Percentiles rank a stretch among this genome's conserved stretches.
These are phyloP conservation scores for Campoletis sonorensis DNA, from an alignment of 1,140 invertebrate species.

Conservation along the genomic window DNA sequence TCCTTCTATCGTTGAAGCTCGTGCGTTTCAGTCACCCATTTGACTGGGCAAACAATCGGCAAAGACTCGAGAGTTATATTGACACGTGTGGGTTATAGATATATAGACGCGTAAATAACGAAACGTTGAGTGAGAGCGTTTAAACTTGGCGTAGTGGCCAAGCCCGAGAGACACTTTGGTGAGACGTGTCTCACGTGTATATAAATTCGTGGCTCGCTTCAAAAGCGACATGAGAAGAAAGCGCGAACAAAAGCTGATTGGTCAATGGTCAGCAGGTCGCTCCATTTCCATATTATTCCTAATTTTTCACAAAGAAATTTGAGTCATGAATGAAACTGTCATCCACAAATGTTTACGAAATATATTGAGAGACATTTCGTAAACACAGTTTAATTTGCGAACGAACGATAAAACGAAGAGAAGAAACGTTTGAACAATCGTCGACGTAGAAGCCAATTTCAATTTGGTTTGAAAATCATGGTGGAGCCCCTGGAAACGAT, in stretches of 20 bases:
- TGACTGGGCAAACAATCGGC: conserved; percentile 61
- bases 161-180: conserved; percentile 57
- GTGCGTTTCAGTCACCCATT: conserved; percentile 52
- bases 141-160: neutral
- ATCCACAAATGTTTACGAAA: neutral
- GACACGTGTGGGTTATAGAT: conserved; percentile 58
- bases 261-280: conserved; percentile 41
- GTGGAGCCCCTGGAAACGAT: too few species aligned
- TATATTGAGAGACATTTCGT: too few species aligned
- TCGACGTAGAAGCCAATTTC: too few species aligned
- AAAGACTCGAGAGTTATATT: conserved; percentile 57
- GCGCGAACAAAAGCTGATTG: conserved; percentile 59
- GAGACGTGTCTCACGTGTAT: conserved; percentile 62
- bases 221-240: conserved; percentile 37
- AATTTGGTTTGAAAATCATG: too few species aligned
- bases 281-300: conserved; percentile 62
- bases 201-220: conserved; percentile 30
- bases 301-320: neutral
- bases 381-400: too few species aligned
- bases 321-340: neutral
- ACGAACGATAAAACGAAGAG: too few species aligned
- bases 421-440: too few species aligned
- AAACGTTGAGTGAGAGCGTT: conserved; percentile 15
- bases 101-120: neutral
- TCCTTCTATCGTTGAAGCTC: conserved; percentile 4